Evolutionary conservation across 2,888 invertebrate species (phyloP).

Genomic region (Drosophila melanocephala): DNA sequence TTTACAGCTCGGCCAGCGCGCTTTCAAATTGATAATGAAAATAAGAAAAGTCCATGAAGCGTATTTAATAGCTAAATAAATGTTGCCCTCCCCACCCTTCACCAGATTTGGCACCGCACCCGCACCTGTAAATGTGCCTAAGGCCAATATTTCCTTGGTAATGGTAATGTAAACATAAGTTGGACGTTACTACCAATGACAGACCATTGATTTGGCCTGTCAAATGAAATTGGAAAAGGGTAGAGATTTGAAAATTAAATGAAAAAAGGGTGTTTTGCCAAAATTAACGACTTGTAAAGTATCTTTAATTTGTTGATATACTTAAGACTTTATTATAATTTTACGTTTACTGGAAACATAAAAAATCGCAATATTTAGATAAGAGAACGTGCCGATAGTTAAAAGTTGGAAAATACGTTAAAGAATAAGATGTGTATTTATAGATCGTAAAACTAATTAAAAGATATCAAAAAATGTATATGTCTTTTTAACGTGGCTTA

Average conservation of each 20-base stretch:
- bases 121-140: constrained; percentile 40
- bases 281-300: constrained; percentile 3
- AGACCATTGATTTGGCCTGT: constrained; percentile 58
- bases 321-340: not conserved
- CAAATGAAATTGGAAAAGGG: constrained; percentile 51
- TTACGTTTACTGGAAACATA: not conserved
- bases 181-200: constrained; percentile 45
- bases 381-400: not conserved
- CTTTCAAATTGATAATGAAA: constrained; percentile 78
- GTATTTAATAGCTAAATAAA: constrained; percentile 78
- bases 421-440: not conserved
- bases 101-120: constrained; percentile 51
- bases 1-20: constrained; percentile 61
- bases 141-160: constrained; percentile 22
- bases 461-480: not conserved
- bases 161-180: constrained; percentile 48
- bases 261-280: not conserved
- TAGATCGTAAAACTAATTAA: not conserved
- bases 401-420: too few species aligned
- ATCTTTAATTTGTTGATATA: constrained; percentile 3
- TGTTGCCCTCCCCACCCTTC: constrained; percentile 31
- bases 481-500: not conserved
- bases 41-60: constrained; percentile 74
- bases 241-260: not conserved
- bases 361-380: not conserved